These are phyloP conservation scores for Teleogryllus oceanicus DNA, from an alignment of 2,888 invertebrate species.

Conservation along the genomic window DNA sequence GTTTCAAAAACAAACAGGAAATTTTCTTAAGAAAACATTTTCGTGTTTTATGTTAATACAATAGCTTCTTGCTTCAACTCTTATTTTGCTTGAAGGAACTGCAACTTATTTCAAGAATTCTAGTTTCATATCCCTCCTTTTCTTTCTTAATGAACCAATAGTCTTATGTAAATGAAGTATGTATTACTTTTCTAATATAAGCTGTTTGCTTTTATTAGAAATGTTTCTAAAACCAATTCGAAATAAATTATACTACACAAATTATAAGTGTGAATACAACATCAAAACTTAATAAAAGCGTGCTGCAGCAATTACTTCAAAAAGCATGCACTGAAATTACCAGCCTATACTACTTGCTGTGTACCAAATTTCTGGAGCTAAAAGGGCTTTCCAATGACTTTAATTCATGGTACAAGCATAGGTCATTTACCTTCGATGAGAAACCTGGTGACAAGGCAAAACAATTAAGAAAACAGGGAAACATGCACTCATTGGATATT, in stretches of 20 bases:
- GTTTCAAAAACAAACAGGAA: too few species aligned
- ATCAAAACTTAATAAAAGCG: not conserved
- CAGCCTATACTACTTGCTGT: not conserved
- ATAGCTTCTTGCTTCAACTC: not conserved
- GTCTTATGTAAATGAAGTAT: too few species aligned
- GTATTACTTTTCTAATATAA: too few species aligned
- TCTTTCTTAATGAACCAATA: too few species aligned
- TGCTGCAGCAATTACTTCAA: not conserved
- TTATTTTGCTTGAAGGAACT: too few species aligned
- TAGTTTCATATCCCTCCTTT: too few species aligned
- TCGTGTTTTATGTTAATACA: not conserved
- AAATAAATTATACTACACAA: not conserved
- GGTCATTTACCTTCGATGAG: not conserved
- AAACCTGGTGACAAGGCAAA: not conserved
- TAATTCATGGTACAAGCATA: not conserved
- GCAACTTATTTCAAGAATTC: too few species aligned
- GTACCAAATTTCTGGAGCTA: slow-evolving; percentile 18
- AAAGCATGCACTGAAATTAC: not conserved
- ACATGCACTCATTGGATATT: not conserved
- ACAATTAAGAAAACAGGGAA: not conserved
- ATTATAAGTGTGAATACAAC: not conserved
- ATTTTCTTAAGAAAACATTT: too few species aligned
- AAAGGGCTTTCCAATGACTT: not conserved
- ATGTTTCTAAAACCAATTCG: too few species aligned
- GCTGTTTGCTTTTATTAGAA: too few species aligned